These are phyloP conservation scores for Temnothorax curvispinosus DNA, from an alignment of 1,140 invertebrate genomes.

Conservation along the genomic window DNA sequence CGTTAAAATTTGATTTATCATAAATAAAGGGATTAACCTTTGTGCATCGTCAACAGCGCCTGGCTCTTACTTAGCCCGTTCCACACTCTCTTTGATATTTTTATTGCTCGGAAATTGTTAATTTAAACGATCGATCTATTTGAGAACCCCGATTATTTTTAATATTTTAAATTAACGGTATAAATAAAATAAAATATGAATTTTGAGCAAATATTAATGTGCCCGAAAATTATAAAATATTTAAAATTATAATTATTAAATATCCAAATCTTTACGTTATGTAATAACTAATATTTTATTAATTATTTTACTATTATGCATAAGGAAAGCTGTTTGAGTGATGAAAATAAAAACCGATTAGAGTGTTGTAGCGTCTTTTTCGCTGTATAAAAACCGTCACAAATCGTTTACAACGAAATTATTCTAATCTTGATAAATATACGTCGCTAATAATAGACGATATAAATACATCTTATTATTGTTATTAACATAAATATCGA, in stretches of 20 bases:
- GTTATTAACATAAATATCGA: background rate
- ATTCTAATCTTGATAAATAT: background rate
- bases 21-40: too few species aligned
- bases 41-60: too few species aligned
- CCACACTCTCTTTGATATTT: background rate
- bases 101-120: background rate
- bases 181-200: background rate
- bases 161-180: background rate
- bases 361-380: background rate
- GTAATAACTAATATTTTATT: background rate
- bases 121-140: background rate
- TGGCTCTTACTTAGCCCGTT: too few species aligned
- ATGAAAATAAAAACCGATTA: constrained; percentile 8
- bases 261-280: background rate
- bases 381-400: background rate
- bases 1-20: too few species aligned
- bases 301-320: background rate
- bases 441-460: background rate
- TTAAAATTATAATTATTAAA: background rate
- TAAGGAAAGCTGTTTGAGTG: background rate
- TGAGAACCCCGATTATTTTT: background rate
- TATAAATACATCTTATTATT: background rate
- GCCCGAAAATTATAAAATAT: background rate
- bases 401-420: background rate
- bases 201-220: background rate